A percentile compares a stretch with the other conserved stretches of the same genome.
Evolutionary conservation across 2,888 invertebrate species (phyloP).

Genomic region (Drosophila histrio): DNA sequence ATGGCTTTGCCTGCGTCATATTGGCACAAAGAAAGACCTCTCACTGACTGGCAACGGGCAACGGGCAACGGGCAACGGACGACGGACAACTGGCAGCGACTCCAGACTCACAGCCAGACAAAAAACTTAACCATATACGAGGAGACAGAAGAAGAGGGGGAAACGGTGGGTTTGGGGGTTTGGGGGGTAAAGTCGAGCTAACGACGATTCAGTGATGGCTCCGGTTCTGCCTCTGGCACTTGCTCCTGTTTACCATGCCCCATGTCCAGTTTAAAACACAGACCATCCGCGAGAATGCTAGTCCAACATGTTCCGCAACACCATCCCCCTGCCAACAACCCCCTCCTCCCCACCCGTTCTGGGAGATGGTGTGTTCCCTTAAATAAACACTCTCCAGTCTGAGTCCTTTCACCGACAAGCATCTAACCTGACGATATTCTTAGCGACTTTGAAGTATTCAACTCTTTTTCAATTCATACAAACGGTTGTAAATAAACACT

Average conservation of each 20-base stretch:
- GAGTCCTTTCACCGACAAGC: constrained; percentile 48
- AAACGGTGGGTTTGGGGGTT: too few species aligned
- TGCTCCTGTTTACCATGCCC: constrained; percentile 60
- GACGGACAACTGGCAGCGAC: constrained; percentile 38
- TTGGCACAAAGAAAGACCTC: constrained; percentile 71
- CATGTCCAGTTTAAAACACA: constrained; percentile 65
- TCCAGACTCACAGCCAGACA: constrained; percentile 56
- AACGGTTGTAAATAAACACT: too few species aligned
- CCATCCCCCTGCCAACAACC: constrained; percentile 44
- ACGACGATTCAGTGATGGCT: constrained; percentile 39
- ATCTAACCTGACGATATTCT: constrained; percentile 13
- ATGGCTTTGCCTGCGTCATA: constrained; percentile 37
- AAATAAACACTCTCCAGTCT: constrained; percentile 59
- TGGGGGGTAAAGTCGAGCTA: constrained; percentile 36
- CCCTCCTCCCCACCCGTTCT: constrained; percentile 24
- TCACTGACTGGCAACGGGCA: constrained; percentile 55
- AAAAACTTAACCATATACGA: constrained; percentile 52
- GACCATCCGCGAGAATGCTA: constrained; percentile 43
- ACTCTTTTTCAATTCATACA: neutral
- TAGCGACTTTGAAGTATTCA: constrained; percentile 3
- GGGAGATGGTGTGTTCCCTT: constrained; percentile 47
- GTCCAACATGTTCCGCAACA: constrained; percentile 33
- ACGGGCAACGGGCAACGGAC: constrained; percentile 30
- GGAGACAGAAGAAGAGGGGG: neutral
- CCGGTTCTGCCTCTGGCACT: constrained; percentile 36